Evolutionary conservation across 2,888 invertebrate species (phyloP).

Genomic region (Helobdella robusta): DNA sequence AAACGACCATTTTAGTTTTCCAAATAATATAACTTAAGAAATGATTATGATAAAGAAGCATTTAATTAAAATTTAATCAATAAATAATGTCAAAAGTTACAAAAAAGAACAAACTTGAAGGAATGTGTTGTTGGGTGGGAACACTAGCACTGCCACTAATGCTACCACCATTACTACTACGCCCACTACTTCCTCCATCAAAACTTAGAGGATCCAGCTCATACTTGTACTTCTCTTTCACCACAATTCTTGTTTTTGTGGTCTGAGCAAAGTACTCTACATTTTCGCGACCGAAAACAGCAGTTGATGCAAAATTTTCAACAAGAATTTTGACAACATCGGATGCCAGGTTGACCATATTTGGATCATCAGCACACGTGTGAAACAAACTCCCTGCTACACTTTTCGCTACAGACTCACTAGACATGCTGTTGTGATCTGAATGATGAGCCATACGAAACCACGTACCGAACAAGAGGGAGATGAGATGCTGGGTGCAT

Average conservation of each 20-base stretch:
- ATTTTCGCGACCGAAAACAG: constrained; percentile 68
- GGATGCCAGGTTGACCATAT: constrained; percentile 32
- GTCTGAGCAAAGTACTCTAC: constrained; percentile 47
- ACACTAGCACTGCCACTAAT: neutral
- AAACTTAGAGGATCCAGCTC: constrained; percentile 38
- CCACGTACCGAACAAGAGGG: constrained; percentile 87
- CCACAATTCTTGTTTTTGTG: constrained; percentile 45
- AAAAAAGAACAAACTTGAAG: neutral
- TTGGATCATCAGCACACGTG: constrained; percentile 46
- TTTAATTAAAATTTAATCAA: neutral
- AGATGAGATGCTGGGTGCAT: constrained; percentile 68
- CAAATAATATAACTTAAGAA: no score
- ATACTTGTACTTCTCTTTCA: constrained; percentile 46
- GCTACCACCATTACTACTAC: constrained; percentile 1
- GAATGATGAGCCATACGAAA: constrained; percentile 48
- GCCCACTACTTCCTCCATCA: neutral
- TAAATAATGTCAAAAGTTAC: neutral
- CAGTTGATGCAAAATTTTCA: constrained; percentile 88
- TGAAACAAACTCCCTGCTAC: constrained; percentile 49
- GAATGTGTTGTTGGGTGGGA: neutral
- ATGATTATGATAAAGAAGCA: no score
- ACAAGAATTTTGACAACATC: constrained; percentile 87
- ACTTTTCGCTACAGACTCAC: constrained; percentile 48
- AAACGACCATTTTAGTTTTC: no score
- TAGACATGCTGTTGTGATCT: constrained; percentile 48